These are phyloP conservation scores for Leptosomus discolor DNA, from an alignment of 2,113 vertebrate genomes.

Conservation along the genomic window DNA sequence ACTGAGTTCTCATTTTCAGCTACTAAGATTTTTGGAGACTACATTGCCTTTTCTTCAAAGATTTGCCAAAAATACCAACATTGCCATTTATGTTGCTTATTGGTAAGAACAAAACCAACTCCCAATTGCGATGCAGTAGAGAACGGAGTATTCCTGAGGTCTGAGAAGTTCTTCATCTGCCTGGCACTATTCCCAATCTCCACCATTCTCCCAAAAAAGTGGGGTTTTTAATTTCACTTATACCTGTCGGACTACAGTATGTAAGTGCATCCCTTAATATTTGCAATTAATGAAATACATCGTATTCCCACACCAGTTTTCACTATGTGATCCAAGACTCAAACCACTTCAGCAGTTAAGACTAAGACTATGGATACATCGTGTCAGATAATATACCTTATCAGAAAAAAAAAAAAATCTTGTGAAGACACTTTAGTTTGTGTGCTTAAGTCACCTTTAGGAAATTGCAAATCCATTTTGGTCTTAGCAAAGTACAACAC, in stretches of 20 bases:
- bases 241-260: not conserved
- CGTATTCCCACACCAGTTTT: not conserved
- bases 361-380: rapidly evolving
- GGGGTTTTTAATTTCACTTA: not conserved
- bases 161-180: not conserved
- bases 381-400: not conserved
- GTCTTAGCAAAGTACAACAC: not conserved
- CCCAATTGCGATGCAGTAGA: rapidly evolving
- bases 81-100: not conserved
- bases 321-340: not conserved
- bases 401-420: not conserved
- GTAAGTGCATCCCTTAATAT: not conserved
- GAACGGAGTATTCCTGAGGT: not conserved
- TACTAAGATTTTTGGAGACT: not conserved
- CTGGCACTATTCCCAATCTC: not conserved
- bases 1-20: not conserved
- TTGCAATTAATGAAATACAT: not conserved
- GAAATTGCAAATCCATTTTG: not conserved
- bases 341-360: not conserved
- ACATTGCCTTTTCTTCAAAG: not conserved
- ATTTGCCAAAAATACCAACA: not conserved
- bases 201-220: not conserved
- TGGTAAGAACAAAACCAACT: not conserved
- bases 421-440: not conserved
- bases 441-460: not conserved